phyloP scores from a whole-genome alignment of 2,113 vertebrate genomes.

The Tachysurus fulvidraco region DNA sequence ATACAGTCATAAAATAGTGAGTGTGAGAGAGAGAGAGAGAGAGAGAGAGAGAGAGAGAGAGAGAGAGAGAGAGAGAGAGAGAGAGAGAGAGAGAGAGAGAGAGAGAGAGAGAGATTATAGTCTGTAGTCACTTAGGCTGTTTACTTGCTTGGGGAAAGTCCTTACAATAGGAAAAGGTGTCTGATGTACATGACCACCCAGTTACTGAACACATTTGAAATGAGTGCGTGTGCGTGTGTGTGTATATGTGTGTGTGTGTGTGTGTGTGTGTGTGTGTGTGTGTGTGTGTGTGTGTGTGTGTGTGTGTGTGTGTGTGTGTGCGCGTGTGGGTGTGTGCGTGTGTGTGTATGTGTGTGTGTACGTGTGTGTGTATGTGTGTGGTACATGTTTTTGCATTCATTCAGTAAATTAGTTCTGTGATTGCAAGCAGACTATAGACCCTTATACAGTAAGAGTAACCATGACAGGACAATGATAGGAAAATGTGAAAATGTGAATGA shows the following conservation, averaged over 20 bases:
- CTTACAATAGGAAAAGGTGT: neutral
- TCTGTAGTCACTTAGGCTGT: neutral
- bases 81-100: neutral
- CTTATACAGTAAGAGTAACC: neutral
- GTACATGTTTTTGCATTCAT: slow-evolving; percentile 11
- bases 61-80: neutral
- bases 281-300: neutral
- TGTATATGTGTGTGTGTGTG: neutral
- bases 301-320: neutral
- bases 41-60: neutral
- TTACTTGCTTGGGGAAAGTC: neutral
- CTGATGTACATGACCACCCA: neutral
- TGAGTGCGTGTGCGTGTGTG: neutral
- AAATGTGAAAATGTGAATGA: slow-evolving; percentile 3
- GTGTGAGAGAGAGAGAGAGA: neutral
- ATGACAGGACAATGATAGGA: neutral
- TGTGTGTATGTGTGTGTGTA: neutral
- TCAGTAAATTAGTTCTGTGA: slow-evolving; percentile 12
- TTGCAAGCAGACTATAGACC: slow-evolving; percentile 11
- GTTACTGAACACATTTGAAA: neutral
- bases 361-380: neutral
- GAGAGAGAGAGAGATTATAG: neutral
- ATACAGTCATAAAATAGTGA: neutral
- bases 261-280: neutral
- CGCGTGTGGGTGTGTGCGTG: no score